These are phyloP conservation scores for Karalla daura DNA, from an alignment of 2,797 vertebrate species.

Conservation along the genomic window DNA sequence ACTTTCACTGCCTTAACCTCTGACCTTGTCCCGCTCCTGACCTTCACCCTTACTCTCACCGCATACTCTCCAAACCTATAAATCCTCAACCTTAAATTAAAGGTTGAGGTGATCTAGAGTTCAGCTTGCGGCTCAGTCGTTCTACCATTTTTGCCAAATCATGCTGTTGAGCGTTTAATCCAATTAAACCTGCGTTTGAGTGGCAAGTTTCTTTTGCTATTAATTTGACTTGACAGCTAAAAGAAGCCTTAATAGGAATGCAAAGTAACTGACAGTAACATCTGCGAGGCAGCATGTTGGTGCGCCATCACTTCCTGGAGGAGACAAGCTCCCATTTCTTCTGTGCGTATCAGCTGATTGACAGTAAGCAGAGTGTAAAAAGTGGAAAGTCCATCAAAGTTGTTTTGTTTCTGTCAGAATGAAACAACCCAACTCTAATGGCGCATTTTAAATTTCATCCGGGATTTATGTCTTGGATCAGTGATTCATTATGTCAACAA, in stretches of 20 bases:
- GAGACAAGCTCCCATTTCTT: constrained; percentile 7
- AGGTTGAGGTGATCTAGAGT: constrained; percentile 62
- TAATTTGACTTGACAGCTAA: constrained; percentile 15
- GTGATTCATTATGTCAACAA: not conserved
- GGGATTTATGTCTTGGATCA: not conserved
- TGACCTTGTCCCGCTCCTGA: constrained; percentile 53
- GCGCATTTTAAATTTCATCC: not conserved
- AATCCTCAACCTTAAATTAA: constrained; percentile 52
- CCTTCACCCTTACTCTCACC: constrained; percentile 41
- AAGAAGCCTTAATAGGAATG: constrained; percentile 5
- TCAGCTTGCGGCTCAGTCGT: constrained; percentile 33
- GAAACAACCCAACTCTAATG: not conserved
- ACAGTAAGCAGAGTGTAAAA: constrained; percentile 18
- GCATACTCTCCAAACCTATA: constrained; percentile 48
- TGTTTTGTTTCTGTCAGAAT: not conserved
- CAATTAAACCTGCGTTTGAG: not conserved
- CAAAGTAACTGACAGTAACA: constrained; percentile 14
- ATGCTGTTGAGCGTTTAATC: not conserved
- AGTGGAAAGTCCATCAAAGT: not conserved
- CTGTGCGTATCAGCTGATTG: constrained; percentile 3
- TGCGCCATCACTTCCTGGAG: constrained; percentile 10
- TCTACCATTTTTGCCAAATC: not conserved
- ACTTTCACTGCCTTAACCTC: constrained; percentile 63
- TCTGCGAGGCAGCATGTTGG: constrained; percentile 4
- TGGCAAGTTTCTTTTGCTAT: not conserved